phyloP scores from a whole-genome alignment of 2,113 vertebrate genomes.

The Phalacrocorax carbo region DNA sequence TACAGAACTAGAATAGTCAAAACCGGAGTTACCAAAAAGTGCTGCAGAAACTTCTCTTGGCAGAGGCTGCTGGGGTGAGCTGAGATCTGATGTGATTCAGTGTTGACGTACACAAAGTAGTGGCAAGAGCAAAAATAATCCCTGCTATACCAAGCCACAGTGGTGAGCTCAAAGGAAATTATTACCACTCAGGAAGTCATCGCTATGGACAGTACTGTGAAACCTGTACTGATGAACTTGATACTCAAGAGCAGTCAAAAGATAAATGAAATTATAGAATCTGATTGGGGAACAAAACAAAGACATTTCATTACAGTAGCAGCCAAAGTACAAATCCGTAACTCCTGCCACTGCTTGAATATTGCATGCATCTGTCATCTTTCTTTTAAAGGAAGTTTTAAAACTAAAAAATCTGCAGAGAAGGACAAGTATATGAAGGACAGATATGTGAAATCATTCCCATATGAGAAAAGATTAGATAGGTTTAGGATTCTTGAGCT shows the following conservation, averaged over 20 bases:
- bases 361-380: not conserved
- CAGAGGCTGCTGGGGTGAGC: not conserved
- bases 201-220: not conserved
- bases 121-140: not conserved
- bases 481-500: not conserved
- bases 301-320: not conserved
- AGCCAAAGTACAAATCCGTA: not conserved
- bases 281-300: not conserved
- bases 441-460: not conserved
- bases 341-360: not conserved
- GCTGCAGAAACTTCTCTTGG: not conserved
- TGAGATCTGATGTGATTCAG: not conserved
- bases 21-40: not conserved
- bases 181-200: not conserved
- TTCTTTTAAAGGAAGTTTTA: not conserved
- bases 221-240: not conserved
- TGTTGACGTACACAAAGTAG: not conserved
- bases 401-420: not conserved
- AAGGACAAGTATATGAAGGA: not conserved
- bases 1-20: not conserved
- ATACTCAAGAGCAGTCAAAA: not conserved
- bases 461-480: not conserved
- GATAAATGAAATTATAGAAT: not conserved
- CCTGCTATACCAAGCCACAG: not conserved
- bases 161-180: not conserved